Base-by-base conservation (phyloP, 2,113 vertebrate genomes). In the Embiotoca jacksoni region DNA sequence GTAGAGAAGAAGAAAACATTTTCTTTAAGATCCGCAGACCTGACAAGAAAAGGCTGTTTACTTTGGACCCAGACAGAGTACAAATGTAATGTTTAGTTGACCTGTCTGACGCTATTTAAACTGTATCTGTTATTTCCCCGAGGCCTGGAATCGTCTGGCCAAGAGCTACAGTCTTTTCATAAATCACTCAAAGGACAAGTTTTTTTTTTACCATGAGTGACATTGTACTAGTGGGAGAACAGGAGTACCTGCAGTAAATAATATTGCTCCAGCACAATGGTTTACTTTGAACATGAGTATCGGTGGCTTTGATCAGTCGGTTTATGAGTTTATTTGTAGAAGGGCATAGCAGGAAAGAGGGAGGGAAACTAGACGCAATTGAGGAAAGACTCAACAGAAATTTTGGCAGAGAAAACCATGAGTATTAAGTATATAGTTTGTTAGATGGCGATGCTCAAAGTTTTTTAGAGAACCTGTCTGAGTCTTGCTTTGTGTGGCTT, bases 31-130 rank as follows among this genome's bases (percentile, higher is more conserved):
- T 86, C 32, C 23, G 55, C 67, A 64, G 76, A 77, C 50, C 70
- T 35, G 79, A 83, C 55, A 62, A 62, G 71, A 64, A 54, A 78
- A 65, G 53, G 60, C 35, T 81, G 71, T 88, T 91, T 80, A 77
- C 50, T 86, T 88, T 87, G 61, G 82, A 80, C 13, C 32, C 4
- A 63, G 46, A 41, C 33, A 7, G 35, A 14, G 56, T 11, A 55
- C 47, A 57, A 77, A 69, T 31, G 35, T 39, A 8, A 77, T 84
- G 69, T 70, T 85, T 83, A 87, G 68, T 83, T 82, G 75, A 84
- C 75, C 80, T 71, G 65, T 3, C 36, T 61, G 36, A 50, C 36
- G 56, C 78, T 81, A 60, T 80, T 86, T 76, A 68, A 75, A 50
- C 37, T 32, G 14, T 46, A 62, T 46, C 44, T 39, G 41, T 68